Evolutionary conservation across 2,888 invertebrate species (phyloP).

Genomic region (Eristalinus sepulchralis): DNA sequence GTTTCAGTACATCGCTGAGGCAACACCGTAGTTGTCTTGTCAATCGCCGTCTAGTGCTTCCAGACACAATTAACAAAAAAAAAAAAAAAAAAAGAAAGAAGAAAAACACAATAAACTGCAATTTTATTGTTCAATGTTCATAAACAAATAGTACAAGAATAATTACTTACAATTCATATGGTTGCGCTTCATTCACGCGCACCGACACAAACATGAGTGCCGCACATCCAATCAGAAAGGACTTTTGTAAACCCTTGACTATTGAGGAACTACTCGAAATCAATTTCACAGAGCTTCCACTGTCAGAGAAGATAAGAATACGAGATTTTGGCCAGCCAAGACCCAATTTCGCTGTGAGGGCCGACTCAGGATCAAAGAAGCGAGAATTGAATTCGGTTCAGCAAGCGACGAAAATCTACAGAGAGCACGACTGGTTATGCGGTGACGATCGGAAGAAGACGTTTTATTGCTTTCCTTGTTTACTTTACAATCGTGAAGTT

Average conservation of each 20-base stretch:
- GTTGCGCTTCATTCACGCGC: neutral
- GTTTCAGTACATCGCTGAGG: neutral
- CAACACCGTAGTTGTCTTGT: neutral
- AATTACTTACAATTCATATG: slow-evolving; percentile 3
- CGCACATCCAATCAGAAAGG: neutral
- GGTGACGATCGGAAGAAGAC: slow-evolving; percentile 33
- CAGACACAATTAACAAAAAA: neutral
- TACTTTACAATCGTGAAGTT: slow-evolving; percentile 7
- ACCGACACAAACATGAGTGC: slow-evolving; percentile 28
- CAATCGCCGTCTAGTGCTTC: neutral
- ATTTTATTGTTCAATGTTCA: neutral
- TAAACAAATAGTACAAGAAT: neutral
- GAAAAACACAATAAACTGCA: neutral
- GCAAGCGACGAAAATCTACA: slow-evolving; percentile 38
- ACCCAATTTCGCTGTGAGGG: slow-evolving; percentile 27
- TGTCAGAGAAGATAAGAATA: slow-evolving; percentile 37
- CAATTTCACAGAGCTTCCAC: slow-evolving; percentile 27
- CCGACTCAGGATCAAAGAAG: slow-evolving; percentile 4
- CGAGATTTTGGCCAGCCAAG: slow-evolving; percentile 50
- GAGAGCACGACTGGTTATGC: slow-evolving; percentile 51
- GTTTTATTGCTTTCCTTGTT: slow-evolving; percentile 48
- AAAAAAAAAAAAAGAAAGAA: neutral
- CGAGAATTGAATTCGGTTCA: neutral
- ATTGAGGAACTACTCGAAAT: slow-evolving; percentile 35
- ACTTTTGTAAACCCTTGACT: slow-evolving; percentile 10